phyloP scores from a whole-genome alignment of 92 coral and sea anemone genomes.

The Zoanthus gigantus region DNA sequence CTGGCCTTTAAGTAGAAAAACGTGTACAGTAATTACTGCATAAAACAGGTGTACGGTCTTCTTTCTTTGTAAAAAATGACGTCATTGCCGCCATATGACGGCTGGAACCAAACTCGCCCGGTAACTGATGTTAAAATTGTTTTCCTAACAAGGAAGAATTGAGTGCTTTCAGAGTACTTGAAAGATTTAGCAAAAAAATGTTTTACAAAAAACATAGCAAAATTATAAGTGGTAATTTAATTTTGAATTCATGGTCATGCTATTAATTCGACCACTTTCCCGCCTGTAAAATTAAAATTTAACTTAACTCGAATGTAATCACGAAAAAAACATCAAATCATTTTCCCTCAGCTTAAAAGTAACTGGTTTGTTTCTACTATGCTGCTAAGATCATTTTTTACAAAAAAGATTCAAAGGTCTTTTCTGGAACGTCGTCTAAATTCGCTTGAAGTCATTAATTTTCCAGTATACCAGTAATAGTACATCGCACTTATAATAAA shows the following conservation, averaged over 20 bases:
- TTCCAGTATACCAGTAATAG: neutral
- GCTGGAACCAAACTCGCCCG: slow-evolving; percentile 32
- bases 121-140: slow-evolving; percentile 14
- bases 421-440: neutral
- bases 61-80: slow-evolving; percentile 62
- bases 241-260: neutral
- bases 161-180: slow-evolving; percentile 3
- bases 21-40: slow-evolving; percentile 63
- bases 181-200: neutral
- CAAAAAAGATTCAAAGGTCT: neutral
- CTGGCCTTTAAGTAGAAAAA: slow-evolving; percentile 35
- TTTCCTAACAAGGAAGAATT: slow-evolving; percentile 8
- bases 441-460: neutral
- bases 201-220: neutral
- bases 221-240: neutral
- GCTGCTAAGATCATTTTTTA: neutral
- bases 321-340: neutral
- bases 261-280: neutral
- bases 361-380: neutral
- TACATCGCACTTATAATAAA: neutral
- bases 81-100: slow-evolving; percentile 53
- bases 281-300: neutral
- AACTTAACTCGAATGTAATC: neutral
- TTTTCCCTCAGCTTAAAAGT: neutral
- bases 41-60: slow-evolving; percentile 57